Conservation (phyloP, 1,140 invertebrate species). For the Musca vetustissima region DNA sequence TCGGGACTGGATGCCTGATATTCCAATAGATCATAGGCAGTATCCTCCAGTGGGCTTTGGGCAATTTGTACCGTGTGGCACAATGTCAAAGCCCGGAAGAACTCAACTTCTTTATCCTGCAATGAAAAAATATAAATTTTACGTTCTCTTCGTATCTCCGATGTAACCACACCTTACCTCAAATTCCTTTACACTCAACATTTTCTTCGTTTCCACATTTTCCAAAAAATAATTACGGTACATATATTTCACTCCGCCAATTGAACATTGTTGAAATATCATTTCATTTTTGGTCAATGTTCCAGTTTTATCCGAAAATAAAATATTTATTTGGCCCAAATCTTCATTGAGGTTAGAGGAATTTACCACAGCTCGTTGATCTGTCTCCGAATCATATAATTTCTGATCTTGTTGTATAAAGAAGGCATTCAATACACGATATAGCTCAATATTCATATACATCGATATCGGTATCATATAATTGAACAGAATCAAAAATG, state of each 20-base stretch:
- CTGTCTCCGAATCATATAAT: slow-evolving; percentile 87
- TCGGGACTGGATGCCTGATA: slow-evolving; percentile 78
- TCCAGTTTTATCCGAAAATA: slow-evolving; percentile 96
- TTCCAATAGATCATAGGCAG: slow-evolving; percentile 23
- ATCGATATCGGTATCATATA: slow-evolving; percentile 98
- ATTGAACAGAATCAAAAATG: slow-evolving; percentile 97
- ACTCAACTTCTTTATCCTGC: slow-evolving; percentile 49
- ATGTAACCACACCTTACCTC: slow-evolving; percentile 37
- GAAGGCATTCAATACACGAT: slow-evolving; percentile 82
- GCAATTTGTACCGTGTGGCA: slow-evolving; percentile 79
- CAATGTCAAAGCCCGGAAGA: slow-evolving; percentile 72
- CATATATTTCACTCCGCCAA: slow-evolving; percentile 77
- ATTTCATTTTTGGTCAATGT: slow-evolving; percentile 97
- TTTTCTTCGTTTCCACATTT: slow-evolving; percentile 41
- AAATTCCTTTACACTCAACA: slow-evolving; percentile 51
- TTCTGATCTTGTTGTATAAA: slow-evolving; percentile 94
- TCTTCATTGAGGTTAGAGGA: slow-evolving; percentile 99
- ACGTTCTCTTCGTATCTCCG: too few relatives aligned
- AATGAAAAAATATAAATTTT: not conserved
- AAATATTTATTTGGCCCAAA: slow-evolving; percentile 91
- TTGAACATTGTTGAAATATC: slow-evolving; percentile 91
- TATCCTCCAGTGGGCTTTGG: not conserved
- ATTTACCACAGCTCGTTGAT: slow-evolving; percentile 92
- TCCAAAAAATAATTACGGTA: slow-evolving; percentile 50
- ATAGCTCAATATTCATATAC: slow-evolving; percentile 98